These are phyloP conservation scores for Sepiola atlantica DNA, from an alignment of 2,888 invertebrate species.

Conservation along the genomic window DNA sequence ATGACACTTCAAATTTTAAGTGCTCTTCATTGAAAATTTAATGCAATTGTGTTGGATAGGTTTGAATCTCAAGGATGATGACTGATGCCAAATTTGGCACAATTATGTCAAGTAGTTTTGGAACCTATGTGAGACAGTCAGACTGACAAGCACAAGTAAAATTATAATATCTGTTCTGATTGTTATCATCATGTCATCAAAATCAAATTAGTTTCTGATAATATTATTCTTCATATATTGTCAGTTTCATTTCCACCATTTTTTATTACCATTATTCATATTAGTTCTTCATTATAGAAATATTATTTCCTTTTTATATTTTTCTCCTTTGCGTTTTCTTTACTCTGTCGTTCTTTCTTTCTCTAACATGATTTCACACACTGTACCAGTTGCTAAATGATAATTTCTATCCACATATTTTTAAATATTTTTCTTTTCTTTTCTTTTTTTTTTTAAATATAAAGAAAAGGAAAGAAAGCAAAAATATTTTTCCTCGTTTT, in stretches of 20 bases:
- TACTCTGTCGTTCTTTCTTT: background rate
- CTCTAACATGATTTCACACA: background rate
- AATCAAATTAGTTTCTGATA: background rate
- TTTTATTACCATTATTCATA: background rate
- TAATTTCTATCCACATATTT: background rate
- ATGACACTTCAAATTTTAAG: too few relatives aligned
- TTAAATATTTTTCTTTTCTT: too few relatives aligned
- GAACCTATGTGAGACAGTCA: too few relatives aligned
- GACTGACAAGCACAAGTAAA: too few relatives aligned
- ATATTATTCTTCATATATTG: background rate
- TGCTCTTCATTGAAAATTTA: too few relatives aligned
- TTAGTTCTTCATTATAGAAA: background rate
- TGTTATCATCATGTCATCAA: background rate
- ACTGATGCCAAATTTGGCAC: too few relatives aligned
- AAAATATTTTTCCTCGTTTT: background rate
- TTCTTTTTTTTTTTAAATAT: background rate
- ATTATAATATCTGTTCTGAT: too few relatives aligned
- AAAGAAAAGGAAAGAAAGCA: background rate
- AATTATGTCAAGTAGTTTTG: too few relatives aligned
- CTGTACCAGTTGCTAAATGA: background rate
- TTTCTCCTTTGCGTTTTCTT: background rate
- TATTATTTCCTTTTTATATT: background rate
- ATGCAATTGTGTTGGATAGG: too few relatives aligned
- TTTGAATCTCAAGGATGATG: too few relatives aligned
- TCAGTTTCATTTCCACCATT: background rate